These are phyloP conservation scores for Neoniphon sammara DNA, from an alignment of 2,797 vertebrate species.

Conservation along the genomic window DNA sequence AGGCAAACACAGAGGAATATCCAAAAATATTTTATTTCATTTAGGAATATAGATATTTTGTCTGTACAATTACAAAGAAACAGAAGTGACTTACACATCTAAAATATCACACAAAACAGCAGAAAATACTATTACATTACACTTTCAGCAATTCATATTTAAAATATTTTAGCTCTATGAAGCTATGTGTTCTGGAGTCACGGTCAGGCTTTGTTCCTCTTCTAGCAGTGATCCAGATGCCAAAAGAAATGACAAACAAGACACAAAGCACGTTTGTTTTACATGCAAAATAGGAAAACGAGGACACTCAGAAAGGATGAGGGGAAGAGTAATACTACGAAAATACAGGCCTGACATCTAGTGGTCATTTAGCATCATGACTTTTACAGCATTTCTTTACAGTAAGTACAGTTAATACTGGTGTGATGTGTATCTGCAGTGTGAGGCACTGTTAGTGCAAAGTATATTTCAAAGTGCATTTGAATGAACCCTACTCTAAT, in stretches of 20 bases:
- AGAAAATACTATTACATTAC: too few species aligned
- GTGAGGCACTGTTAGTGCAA: not conserved
- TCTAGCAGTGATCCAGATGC: not conserved
- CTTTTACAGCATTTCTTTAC: not conserved
- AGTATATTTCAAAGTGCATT: not conserved
- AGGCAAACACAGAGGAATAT: not conserved
- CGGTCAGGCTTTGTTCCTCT: too few species aligned
- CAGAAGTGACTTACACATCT: too few species aligned
- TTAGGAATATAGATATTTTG: not conserved
- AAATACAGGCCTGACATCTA: slow-evolving; percentile 66
- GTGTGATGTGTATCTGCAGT: not conserved
- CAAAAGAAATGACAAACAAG: not conserved
- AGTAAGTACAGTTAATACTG: not conserved
- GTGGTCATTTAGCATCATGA: slow-evolving; percentile 49
- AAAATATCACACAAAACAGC: too few species aligned
- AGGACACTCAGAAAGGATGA: not conserved
- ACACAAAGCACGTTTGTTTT: not conserved
- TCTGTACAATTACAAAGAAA: too few species aligned
- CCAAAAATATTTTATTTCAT: not conserved
- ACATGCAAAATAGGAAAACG: slow-evolving; percentile 4
- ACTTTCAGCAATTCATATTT: too few species aligned
- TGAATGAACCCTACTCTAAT: not conserved
- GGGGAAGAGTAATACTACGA: not conserved
- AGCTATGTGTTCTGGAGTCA: too few species aligned
- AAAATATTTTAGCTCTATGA: too few species aligned